Percentiles rank a stretch among this genome's conserved stretches.
These are phyloP conservation scores for Clepsis dumicolana DNA, from an alignment of 2,888 invertebrate genomes.

Conservation along the genomic window DNA sequence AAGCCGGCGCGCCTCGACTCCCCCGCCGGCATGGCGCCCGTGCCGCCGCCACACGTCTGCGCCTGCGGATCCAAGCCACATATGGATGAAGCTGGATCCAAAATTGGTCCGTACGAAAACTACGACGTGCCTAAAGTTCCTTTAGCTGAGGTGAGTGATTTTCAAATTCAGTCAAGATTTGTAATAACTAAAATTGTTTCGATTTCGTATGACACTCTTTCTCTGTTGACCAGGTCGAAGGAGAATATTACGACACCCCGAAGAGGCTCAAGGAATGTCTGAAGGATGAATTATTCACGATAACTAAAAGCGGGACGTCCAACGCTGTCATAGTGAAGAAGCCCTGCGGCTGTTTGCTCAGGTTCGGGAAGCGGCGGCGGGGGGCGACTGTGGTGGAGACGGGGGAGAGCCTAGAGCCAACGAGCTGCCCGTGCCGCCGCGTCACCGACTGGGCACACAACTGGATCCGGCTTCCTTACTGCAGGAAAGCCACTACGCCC, in stretches of 20 bases:
- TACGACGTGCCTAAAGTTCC: conserved; percentile 91
- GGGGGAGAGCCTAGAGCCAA: conserved; percentile 68
- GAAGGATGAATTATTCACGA: conserved; percentile 78
- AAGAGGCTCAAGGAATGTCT: conserved; percentile 90
- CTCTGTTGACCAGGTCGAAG: conserved; percentile 63
- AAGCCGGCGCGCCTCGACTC: conserved; percentile 27
- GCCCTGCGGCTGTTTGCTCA: conserved; percentile 89
- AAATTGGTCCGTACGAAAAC: conserved; percentile 89
- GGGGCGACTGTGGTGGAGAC: conserved; percentile 70
- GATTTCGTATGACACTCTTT: conserved; percentile 32
- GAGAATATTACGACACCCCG: conserved; percentile 91
- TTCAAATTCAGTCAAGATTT: neutral
- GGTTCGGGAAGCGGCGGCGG: conserved; percentile 71
- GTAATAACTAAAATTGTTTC: neutral
- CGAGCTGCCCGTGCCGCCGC: conserved; percentile 86
- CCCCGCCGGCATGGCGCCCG: neutral
- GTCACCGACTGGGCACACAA: conserved; percentile 89
- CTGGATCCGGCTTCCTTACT: conserved; percentile 87
- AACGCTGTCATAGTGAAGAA: conserved; percentile 87
- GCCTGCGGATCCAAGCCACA: neutral
- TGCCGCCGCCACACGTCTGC: conserved; percentile 17
- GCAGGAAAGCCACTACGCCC: conserved; percentile 67
- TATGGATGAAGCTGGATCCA: conserved; percentile 45
- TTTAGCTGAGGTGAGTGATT: conserved; percentile 72
- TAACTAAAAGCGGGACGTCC: conserved; percentile 81